Conservation (phyloP, 2,888 invertebrate species). For the Molorchus minor region DNA sequence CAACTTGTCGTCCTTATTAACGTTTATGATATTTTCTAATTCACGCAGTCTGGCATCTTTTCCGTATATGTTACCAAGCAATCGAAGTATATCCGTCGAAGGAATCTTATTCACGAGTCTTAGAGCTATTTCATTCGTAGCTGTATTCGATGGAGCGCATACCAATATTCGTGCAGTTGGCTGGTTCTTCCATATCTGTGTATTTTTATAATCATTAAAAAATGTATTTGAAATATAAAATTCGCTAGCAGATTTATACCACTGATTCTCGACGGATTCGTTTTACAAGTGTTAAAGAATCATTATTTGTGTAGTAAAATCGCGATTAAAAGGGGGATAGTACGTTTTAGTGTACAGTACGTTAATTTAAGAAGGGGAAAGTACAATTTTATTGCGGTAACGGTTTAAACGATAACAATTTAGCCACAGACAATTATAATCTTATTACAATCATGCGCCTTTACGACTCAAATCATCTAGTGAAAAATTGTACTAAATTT, state of each 20-base stretch:
- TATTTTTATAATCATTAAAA: no score
- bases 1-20: constrained; percentile 57
- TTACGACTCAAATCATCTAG: no score
- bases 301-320: no score
- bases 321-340: no score
- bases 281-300: not conserved
- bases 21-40: constrained; percentile 58
- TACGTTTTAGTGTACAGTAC: no score
- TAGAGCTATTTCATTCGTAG: constrained; percentile 72
- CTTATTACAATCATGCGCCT: no score
- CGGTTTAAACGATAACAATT: no score
- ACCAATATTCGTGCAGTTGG: constrained; percentile 65
- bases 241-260: not conserved
- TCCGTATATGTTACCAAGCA: constrained; percentile 57
- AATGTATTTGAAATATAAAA: constrained; percentile 4
- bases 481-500: no score
- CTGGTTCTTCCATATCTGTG: constrained; percentile 38
- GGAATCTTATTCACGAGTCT: constrained; percentile 59
- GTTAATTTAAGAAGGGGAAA: no score
- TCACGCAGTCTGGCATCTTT: constrained; percentile 53
- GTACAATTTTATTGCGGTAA: no score
- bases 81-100: constrained; percentile 59
- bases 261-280: not conserved
- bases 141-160: constrained; percentile 74
- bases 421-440: no score